phyloP scores from a whole-genome alignment of 2,113 vertebrate genomes.

The Eulemur rufifrons region DNA sequence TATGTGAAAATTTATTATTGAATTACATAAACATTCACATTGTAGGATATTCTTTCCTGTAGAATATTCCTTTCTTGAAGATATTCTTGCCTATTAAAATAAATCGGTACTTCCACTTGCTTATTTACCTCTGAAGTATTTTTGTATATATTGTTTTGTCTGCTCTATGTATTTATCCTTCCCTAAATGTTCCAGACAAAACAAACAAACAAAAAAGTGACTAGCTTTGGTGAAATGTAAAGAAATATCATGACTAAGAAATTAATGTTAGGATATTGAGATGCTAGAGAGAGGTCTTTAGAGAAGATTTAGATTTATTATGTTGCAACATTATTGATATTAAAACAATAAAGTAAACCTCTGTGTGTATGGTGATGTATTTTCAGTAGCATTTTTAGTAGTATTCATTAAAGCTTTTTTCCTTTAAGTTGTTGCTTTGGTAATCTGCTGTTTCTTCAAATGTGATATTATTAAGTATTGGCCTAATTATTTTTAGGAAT shows the following conservation, averaged over 20 bases:
- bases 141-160: background rate
- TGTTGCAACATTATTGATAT: background rate
- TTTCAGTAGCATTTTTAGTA: background rate
- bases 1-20: slow-evolving; percentile 9
- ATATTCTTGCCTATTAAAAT: slow-evolving; percentile 5
- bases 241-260: background rate
- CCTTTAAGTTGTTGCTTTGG: background rate
- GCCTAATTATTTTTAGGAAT: slow-evolving; percentile 4
- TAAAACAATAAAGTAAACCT: background rate
- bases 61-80: background rate
- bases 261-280: background rate
- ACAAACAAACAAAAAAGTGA: background rate
- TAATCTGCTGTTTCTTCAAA: background rate
- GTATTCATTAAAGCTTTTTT: background rate
- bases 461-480: background rate
- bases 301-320: background rate
- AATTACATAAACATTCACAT: background rate
- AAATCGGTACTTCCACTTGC: background rate
- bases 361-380: background rate
- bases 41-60: background rate
- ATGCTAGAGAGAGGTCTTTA: background rate
- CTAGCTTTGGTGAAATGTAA: slow-evolving; percentile 4
- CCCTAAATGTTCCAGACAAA: background rate
- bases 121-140: slow-evolving; percentile 19
- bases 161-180: background rate